phyloP scores from a whole-genome alignment of 2,797 vertebrate genomes.

The Fundulus diaphanus region DNA sequence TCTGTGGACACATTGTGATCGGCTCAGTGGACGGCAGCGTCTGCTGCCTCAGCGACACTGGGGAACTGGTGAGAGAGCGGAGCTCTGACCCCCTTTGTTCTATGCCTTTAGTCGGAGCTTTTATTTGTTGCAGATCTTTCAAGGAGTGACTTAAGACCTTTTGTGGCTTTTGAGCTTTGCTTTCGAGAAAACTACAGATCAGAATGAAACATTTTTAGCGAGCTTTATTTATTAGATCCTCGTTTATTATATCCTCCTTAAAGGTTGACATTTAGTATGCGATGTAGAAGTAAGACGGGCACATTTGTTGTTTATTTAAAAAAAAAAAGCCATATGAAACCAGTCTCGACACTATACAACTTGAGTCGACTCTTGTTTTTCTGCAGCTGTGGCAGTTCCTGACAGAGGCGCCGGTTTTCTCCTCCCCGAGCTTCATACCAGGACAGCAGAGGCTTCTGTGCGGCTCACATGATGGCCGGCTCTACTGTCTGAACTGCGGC shows the following conservation, averaged over 20 bases:
- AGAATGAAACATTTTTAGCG: too few species aligned
- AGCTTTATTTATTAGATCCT: too few species aligned
- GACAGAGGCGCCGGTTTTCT: slow-evolving; percentile 91
- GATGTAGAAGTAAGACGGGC: background rate
- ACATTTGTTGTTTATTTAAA: background rate
- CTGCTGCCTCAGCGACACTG: slow-evolving; percentile 83
- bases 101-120: too few species aligned
- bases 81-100: background rate
- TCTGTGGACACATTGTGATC: slow-evolving; percentile 76
- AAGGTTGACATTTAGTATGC: background rate
- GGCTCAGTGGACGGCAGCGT: slow-evolving; percentile 93
- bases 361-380: background rate
- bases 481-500: slow-evolving; percentile 85
- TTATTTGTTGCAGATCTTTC: background rate
- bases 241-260: too few species aligned
- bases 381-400: slow-evolving; percentile 89
- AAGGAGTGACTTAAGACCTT: background rate
- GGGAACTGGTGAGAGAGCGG: slow-evolving; percentile 84
- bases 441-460: slow-evolving; percentile 81
- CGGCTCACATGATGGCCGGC: slow-evolving; percentile 89
- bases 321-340: background rate
- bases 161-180: background rate
- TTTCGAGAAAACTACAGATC: background rate
- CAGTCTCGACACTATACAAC: background rate
- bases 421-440: slow-evolving; percentile 86